phyloP scores from a whole-genome alignment of 2,888 invertebrate genomes.

The Lycophotia porphyrea region DNA sequence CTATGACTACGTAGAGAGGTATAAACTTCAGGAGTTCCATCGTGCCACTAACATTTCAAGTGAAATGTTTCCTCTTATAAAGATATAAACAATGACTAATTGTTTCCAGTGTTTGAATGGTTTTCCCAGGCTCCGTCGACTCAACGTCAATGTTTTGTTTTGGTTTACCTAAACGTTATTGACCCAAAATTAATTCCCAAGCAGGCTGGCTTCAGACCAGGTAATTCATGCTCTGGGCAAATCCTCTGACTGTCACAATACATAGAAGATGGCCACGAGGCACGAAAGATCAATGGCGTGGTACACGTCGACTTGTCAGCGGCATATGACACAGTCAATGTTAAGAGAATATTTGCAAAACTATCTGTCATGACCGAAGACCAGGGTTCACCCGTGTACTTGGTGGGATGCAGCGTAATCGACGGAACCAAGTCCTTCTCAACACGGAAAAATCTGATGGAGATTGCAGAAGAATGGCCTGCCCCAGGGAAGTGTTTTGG shows the following conservation, averaged over 20 bases:
- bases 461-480: too few relatives aligned
- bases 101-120: slow-evolving; percentile 30
- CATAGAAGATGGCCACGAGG: neutral
- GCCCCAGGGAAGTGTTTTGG: too few relatives aligned
- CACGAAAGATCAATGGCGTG: neutral
- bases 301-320: neutral
- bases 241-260: neutral
- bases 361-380: too few relatives aligned
- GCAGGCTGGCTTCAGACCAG: neutral
- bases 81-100: slow-evolving; percentile 53
- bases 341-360: too few relatives aligned
- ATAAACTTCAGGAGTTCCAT: slow-evolving; percentile 44
- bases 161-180: neutral
- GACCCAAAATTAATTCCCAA: neutral
- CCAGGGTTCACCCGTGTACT: too few relatives aligned
- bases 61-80: slow-evolving; percentile 52
- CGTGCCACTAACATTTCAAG: slow-evolving; percentile 33
- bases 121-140: slow-evolving; percentile 53
- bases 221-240: neutral
- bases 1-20: slow-evolving; percentile 25
- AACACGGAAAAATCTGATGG: too few relatives aligned
- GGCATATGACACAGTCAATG: neutral
- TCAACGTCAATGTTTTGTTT: slow-evolving; percentile 43
- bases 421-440: too few relatives aligned
- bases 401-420: too few relatives aligned